phyloP scores from a whole-genome alignment of 2,888 invertebrate genomes.

The Diaperis boleti region DNA sequence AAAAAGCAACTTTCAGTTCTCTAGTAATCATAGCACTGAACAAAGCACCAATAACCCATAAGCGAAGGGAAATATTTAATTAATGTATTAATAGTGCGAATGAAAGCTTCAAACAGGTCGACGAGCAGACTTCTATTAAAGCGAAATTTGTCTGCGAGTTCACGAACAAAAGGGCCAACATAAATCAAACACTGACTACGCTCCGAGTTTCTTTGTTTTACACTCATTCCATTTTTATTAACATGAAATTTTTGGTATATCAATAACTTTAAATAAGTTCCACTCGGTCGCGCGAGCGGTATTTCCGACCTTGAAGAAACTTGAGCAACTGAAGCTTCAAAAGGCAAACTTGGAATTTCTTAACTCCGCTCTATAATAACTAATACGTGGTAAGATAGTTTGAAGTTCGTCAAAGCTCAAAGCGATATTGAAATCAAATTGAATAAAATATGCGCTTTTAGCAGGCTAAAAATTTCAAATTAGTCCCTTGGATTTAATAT shows the following conservation, averaged over 20 bases:
- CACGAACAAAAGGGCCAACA: conserved; percentile 52
- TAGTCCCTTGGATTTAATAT: too few relatives aligned
- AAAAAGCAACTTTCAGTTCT: background rate
- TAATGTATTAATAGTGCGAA: conserved; percentile 45
- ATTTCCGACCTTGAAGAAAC: conserved; percentile 42
- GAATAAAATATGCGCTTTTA: too few relatives aligned
- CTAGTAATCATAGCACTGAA: background rate
- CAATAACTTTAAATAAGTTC: conserved; percentile 54
- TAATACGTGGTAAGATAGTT: conserved; percentile 19
- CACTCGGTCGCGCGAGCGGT: conserved; percentile 45
- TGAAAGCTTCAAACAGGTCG: conserved; percentile 39
- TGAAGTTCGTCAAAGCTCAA: too few relatives aligned
- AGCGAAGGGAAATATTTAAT: conserved; percentile 47
- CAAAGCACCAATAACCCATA: conserved; percentile 32
- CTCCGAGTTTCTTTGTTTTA: conserved; percentile 44
- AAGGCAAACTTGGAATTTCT: conserved; percentile 27
- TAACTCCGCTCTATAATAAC: conserved; percentile 26
- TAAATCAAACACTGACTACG: conserved; percentile 53
- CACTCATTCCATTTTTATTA: conserved; percentile 54
- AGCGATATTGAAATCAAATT: too few relatives aligned
- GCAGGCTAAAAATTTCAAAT: too few relatives aligned
- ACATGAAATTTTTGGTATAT: conserved; percentile 55
- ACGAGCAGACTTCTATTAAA: conserved; percentile 45
- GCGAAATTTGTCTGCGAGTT: conserved; percentile 50
- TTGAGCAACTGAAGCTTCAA: conserved; percentile 19